These are phyloP conservation scores for Drosophila nasuta DNA, from an alignment of 1,140 invertebrate species.

Conservation along the genomic window DNA sequence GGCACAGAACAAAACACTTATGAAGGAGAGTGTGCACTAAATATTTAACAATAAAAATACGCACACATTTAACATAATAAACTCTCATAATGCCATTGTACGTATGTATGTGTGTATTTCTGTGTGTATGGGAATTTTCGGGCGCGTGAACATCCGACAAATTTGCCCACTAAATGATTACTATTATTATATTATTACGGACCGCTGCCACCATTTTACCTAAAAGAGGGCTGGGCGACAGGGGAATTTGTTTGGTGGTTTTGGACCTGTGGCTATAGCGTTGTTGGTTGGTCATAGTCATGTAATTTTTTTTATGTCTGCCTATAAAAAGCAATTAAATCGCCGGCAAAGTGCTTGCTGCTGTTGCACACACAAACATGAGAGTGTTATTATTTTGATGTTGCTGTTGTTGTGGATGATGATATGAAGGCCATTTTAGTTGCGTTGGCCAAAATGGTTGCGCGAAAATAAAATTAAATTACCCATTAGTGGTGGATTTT, in stretches of 20 bases:
- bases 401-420: conserved; percentile 30
- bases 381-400: conserved; percentile 61
- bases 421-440: conserved; percentile 57
- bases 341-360: conserved; percentile 55
- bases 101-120: conserved; percentile 18
- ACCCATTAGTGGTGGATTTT: conserved; percentile 74
- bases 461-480: conserved; percentile 77
- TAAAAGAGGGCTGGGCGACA: not conserved
- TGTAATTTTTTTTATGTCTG: conserved; percentile 52
- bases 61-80: conserved; percentile 31
- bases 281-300: conserved; percentile 15
- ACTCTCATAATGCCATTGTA: conserved; percentile 8
- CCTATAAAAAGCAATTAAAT: conserved; percentile 77
- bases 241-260: conserved; percentile 11
- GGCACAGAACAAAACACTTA: not conserved
- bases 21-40: conserved; percentile 11
- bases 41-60: conserved; percentile 32
- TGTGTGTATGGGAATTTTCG: conserved; percentile 30
- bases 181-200: conserved; percentile 74
- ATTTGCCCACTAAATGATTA: conserved; percentile 75
- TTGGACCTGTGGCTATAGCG: conserved; percentile 20
- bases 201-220: conserved; percentile 39
- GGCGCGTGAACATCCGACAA: conserved; percentile 62
- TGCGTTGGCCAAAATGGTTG: conserved; percentile 39
- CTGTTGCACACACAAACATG: conserved; percentile 35